Evolutionary conservation across 2,113 vertebrate genomes (phyloP), one percentile per base, ranked within the genome.

Genomic region (Anolis carolinensis): DNA sequence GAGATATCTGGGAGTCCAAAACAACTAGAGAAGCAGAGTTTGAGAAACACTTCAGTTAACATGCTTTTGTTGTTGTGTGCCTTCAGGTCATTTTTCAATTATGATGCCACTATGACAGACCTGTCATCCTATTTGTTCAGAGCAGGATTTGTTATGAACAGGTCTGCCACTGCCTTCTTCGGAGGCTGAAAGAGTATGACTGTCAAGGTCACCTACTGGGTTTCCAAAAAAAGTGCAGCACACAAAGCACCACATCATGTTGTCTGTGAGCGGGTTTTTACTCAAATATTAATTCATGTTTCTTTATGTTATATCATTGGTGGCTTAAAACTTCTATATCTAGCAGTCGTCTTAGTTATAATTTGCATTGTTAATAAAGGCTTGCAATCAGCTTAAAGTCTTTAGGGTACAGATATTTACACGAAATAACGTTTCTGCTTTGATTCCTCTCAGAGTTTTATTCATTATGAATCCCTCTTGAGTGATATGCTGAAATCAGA

Each of bases 401-500:
- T 59, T 88, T 89, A 68, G 85, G 85, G 90, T 44, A 25, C 76
- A 90, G 84, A 91, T 92, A 90, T 93, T 93, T 94, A 86, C 83
- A 89, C 86, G 16, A 1, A 44, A 89, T 10, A 89, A 20, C 83
- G 87, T 92, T 91, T 83, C 87, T 90, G 87, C 83, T 86, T 92
- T 92, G 92, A 90, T 91, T 92, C 92, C 93, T 91, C 88, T 86
- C 91, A 81, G 84, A 83, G 68, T 92, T 59, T 93, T 88, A 93
- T 91, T 92, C 84, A 74, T 93, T 94, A 92, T 88, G 82, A 91
- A 91, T 94, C 92, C 86, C 91, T 92, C 91, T 92, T 80, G 92
- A 93, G 89, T 90, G 89, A 89, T 87, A 86, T 88, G 80, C 80
- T 91, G 84, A 91, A 92, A 95, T 94, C 89, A 79, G 92, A 93